Percentiles rank a stretch among this genome's conserved stretches.
These are phyloP conservation scores for Zygogramma bicolorata DNA, from an alignment of 2,888 invertebrate genomes.

Conservation along the genomic window DNA sequence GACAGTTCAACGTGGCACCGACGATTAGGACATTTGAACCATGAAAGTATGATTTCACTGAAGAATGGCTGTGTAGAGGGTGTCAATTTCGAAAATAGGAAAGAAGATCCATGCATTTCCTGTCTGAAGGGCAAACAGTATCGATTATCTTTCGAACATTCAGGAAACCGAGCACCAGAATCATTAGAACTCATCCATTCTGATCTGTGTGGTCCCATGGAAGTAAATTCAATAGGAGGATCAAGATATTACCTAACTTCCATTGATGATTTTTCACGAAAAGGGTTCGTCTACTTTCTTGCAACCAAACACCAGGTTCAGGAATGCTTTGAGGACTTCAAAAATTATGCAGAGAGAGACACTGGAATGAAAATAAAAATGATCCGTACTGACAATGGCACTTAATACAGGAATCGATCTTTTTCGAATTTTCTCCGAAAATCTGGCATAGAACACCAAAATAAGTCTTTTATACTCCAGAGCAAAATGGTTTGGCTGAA, in stretches of 20 bases:
- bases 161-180: neutral
- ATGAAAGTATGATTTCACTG: no score
- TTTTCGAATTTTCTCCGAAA: neutral
- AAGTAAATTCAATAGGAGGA: no score
- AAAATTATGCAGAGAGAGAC: neutral
- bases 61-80: neutral
- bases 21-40: neutral
- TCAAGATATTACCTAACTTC: neutral
- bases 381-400: neutral
- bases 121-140: neutral
- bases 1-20: neutral
- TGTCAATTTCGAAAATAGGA: neutral
- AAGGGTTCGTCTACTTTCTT: no score
- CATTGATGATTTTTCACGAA: no score
- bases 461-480: neutral
- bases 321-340: no score
- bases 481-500: neutral
- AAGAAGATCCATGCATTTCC: neutral
- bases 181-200: neutral
- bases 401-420: no score
- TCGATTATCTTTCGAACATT: no score
- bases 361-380: neutral
- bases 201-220: neutral
- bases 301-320: no score
- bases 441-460: neutral